Conservation (phyloP, 2,888 invertebrate species). For the Cetonia aurata region DNA sequence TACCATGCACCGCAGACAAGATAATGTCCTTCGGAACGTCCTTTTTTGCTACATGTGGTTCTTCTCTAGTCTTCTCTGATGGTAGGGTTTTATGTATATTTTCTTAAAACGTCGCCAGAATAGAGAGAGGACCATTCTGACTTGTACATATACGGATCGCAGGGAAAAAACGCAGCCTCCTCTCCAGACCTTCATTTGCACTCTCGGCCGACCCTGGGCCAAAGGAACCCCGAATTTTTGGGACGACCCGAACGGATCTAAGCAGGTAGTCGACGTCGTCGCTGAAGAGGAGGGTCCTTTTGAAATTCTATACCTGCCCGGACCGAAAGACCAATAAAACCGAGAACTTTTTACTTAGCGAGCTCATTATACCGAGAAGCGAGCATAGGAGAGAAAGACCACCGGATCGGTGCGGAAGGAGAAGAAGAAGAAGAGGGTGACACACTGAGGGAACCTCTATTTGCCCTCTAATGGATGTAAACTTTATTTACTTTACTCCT, state of each 20-base stretch:
- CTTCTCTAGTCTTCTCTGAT: slow-evolving; percentile 10
- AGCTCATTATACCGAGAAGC: slow-evolving; percentile 34
- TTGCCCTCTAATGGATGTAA: slow-evolving; percentile 37
- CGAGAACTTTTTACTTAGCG: slow-evolving; percentile 37
- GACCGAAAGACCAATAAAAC: slow-evolving; percentile 37
- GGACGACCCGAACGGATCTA: slow-evolving; percentile 20
- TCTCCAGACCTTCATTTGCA: slow-evolving; percentile 30
- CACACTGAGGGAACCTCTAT: slow-evolving; percentile 25
- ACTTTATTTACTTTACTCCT: slow-evolving; percentile 32
- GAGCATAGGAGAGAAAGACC: too few species aligned
- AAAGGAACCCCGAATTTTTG: slow-evolving; percentile 37
- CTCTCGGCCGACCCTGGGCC: slow-evolving; percentile 24
- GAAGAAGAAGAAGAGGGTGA: slow-evolving; percentile 28
- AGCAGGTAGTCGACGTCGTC: slow-evolving; percentile 30
- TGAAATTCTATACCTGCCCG: slow-evolving; percentile 39
- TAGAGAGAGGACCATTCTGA: slow-evolving; percentile 21
- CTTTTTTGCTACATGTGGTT: slow-evolving; percentile 23
- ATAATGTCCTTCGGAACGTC: slow-evolving; percentile 16
- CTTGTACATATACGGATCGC: neutral
- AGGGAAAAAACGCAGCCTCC: slow-evolving; percentile 1
- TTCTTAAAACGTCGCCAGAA: slow-evolving; percentile 31
- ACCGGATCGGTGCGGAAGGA: too few species aligned
- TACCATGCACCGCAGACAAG: slow-evolving; percentile 14
- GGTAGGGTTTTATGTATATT: slow-evolving; percentile 22
- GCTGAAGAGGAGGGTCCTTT: slow-evolving; percentile 31